Percentiles rank a stretch among this genome's conserved stretches.
phyloP scores from a whole-genome alignment of 2,113 vertebrate genomes.

The Dasyornis broadbenti region DNA sequence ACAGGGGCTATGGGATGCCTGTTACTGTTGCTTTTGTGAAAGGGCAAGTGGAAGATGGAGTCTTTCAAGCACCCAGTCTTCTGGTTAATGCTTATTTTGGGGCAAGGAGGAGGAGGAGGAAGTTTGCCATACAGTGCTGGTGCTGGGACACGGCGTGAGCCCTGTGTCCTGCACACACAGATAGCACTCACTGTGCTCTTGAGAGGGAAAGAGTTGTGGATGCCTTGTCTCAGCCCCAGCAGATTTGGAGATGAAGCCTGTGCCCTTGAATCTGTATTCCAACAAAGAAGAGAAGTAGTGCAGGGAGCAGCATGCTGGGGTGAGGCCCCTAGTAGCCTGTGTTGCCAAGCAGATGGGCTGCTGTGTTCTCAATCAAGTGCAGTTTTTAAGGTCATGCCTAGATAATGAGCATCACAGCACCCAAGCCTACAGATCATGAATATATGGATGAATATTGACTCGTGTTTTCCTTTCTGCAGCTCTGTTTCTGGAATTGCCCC shows the following conservation, averaged over 20 bases:
- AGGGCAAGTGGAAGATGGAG: background rate
- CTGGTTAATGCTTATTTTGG: background rate
- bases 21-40: background rate
- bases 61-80: background rate
- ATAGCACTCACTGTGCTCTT: background rate
- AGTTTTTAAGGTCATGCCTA: constrained; percentile 63
- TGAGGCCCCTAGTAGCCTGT: constrained; percentile 30
- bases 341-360: constrained; percentile 53
- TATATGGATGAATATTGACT: constrained; percentile 62
- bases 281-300: background rate
- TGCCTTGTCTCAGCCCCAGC: background rate
- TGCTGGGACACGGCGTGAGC: background rate
- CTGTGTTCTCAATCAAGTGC: constrained; percentile 54
- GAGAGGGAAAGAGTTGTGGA: background rate
- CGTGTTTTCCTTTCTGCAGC: background rate
- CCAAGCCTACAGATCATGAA: constrained; percentile 38
- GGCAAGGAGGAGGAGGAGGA: background rate
- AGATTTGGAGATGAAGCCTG: background rate
- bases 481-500: background rate
- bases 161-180: background rate
- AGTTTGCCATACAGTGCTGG: background rate
- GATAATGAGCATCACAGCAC: constrained; percentile 51
- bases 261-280: background rate
- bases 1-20: background rate
- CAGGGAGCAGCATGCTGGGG: constrained; percentile 4